Evolutionary conservation across 2,888 invertebrate species (phyloP).

Genomic region (Cantharis rustica): DNA sequence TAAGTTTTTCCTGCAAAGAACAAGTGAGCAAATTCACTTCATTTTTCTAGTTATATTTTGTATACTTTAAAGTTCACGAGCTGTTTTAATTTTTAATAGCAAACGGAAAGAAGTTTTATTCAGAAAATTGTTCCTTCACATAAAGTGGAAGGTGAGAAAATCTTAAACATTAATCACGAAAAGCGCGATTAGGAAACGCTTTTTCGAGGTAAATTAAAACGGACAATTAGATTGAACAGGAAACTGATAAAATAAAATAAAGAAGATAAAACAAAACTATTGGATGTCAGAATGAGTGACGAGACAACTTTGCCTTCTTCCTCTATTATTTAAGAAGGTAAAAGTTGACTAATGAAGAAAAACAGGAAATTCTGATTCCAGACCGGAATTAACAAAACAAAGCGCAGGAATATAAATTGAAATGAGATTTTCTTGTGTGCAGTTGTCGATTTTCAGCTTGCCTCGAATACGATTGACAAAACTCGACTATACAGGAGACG

Average conservation of each 20-base stretch:
- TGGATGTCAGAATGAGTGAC: conserved; percentile 28
- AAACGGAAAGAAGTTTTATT: background rate
- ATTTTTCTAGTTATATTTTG: background rate
- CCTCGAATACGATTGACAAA: background rate
- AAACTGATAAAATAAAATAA: conserved; percentile 24
- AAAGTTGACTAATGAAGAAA: conserved; percentile 25
- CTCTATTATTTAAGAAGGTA: conserved; percentile 10
- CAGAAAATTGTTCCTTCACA: background rate
- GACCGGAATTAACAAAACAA: conserved; percentile 21
- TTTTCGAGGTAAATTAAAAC: conserved; percentile 20
- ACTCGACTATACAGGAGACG: background rate
- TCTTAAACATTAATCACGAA: conserved; percentile 25
- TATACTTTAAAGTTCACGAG: background rate
- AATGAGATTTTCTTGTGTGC: background rate
- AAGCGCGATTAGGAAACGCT: conserved; percentile 15
- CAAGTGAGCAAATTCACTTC: background rate
- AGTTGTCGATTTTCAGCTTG: conserved; percentile 4
- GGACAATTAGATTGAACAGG: conserved; percentile 26
- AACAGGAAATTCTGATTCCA: conserved; percentile 17
- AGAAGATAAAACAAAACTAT: conserved; percentile 21
- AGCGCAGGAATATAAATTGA: background rate
- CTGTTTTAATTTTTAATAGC: background rate
- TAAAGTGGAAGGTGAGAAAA: conserved; percentile 12
- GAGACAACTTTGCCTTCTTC: conserved; percentile 17
- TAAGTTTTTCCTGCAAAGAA: conserved; percentile 6